Conservation (phyloP, 2,797 vertebrate species). For the Molossus molossus region DNA sequence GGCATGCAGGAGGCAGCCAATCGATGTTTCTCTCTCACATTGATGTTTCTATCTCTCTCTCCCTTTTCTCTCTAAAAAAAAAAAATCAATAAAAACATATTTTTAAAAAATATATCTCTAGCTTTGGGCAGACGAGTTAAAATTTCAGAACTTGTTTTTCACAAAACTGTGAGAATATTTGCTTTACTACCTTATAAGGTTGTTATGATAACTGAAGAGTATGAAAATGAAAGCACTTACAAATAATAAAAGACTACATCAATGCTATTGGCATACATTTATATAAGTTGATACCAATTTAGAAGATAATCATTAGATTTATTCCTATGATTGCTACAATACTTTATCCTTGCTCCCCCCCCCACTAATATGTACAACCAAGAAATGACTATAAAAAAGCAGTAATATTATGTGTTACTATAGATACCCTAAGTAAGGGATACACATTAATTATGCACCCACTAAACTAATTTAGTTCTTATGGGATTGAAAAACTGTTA, state of each 20-base stretch:
- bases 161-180: conserved; percentile 48
- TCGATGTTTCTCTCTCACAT: too few relatives aligned
- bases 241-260: conserved; percentile 50
- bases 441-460: conserved; percentile 16
- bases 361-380: conserved; percentile 19
- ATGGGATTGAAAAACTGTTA: conserved; percentile 55
- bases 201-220: background rate
- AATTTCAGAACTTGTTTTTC: conserved; percentile 2
- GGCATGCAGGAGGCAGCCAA: too few relatives aligned
- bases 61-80: too few relatives aligned
- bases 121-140: conserved; percentile 25
- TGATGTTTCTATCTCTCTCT: too few relatives aligned
- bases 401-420: conserved; percentile 39
- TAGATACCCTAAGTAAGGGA: conserved; percentile 34
- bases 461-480: conserved; percentile 48
- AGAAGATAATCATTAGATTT: conserved; percentile 19
- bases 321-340: conserved; percentile 46
- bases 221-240: conserved; percentile 49
- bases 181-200: background rate
- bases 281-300: conserved; percentile 37
- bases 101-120: background rate
- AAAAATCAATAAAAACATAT: too few relatives aligned
- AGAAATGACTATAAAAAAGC: conserved; percentile 52
- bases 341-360: conserved; percentile 22
- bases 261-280: background rate